A percentile compares a stretch with the other conserved stretches of the same genome.
phyloP scores from a whole-genome alignment of 2,113 vertebrate genomes.

The Clarias batrachus region DNA sequence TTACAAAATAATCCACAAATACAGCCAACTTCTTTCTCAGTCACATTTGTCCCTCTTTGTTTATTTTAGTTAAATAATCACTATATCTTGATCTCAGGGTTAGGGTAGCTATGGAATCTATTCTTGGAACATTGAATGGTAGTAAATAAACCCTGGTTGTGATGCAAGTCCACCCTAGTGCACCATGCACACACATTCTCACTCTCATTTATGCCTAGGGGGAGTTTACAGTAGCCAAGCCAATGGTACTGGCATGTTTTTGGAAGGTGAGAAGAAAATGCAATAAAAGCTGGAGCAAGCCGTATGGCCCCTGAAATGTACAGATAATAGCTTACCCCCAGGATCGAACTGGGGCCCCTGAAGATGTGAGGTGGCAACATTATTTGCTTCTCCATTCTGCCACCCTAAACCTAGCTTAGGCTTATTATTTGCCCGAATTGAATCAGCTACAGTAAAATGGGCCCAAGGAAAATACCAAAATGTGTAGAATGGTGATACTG shows the following conservation, averaged over 20 bases:
- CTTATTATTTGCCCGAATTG: background rate
- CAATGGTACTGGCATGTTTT: background rate
- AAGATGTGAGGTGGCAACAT: background rate
- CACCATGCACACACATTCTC: background rate
- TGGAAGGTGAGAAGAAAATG: background rate
- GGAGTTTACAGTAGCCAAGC: background rate
- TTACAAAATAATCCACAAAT: background rate
- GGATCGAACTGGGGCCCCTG: no score
- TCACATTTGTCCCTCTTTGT: background rate
- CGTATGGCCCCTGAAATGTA: no score
- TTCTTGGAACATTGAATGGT: background rate
- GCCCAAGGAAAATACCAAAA: background rate
- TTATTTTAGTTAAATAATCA: background rate
- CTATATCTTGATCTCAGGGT: background rate
- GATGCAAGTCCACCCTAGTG: background rate
- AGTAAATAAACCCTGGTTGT: background rate
- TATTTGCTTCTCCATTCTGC: background rate
- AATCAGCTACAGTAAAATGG: background rate
- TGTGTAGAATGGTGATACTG: background rate
- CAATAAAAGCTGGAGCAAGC: no score
- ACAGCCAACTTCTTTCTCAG: background rate
- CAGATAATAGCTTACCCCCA: background rate
- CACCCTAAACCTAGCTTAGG: background rate
- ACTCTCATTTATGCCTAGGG: background rate
- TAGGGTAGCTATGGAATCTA: background rate